These are phyloP conservation scores for Aphelenchoides fujianensis DNA, from an alignment of 1,140 invertebrate genomes.

Conservation along the genomic window DNA sequence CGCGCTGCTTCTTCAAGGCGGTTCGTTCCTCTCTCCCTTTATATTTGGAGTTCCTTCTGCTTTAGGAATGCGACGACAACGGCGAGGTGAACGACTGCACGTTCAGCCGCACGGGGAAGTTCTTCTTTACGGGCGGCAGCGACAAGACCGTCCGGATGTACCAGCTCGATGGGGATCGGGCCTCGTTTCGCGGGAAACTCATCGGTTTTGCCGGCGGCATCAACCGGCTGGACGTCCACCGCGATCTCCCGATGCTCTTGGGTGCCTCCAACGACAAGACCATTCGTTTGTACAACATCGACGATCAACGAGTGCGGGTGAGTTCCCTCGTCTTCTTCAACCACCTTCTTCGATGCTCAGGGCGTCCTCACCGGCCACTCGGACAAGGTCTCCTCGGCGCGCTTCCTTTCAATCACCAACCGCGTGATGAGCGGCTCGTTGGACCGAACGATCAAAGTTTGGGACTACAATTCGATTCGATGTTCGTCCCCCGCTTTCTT, in stretches of 20 bases:
- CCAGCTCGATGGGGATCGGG: slow-evolving; percentile 20
- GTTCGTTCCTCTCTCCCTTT: no score
- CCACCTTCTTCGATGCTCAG: slow-evolving; percentile 29
- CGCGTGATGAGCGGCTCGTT: slow-evolving; percentile 39
- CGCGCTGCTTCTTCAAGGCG: slow-evolving; percentile 39
- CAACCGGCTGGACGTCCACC: slow-evolving; percentile 41
- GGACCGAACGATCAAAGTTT: slow-evolving; percentile 45
- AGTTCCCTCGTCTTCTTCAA: not conserved
- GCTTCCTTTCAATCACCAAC: slow-evolving; percentile 30
- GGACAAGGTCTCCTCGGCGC: slow-evolving; percentile 41
- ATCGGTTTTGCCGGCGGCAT: slow-evolving; percentile 40
- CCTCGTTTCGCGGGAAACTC: slow-evolving; percentile 17
- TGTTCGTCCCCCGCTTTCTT: slow-evolving; percentile 37
- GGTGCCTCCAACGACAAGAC: slow-evolving; percentile 43
- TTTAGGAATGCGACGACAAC: slow-evolving; percentile 48
- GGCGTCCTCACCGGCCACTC: slow-evolving; percentile 43
- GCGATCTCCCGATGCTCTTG: slow-evolving; percentile 30
- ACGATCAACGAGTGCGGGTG: slow-evolving; percentile 41
- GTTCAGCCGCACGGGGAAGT: slow-evolving; percentile 42
- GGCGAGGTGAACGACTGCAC: slow-evolving; percentile 44
- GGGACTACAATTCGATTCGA: slow-evolving; percentile 32
- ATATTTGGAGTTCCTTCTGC: no score
- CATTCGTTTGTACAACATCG: slow-evolving; percentile 36
- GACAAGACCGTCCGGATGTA: slow-evolving; percentile 45
- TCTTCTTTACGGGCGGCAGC: slow-evolving; percentile 46